These are phyloP conservation scores for Penaeus indicus DNA, from an alignment of 1,140 invertebrate genomes.

Conservation along the genomic window DNA sequence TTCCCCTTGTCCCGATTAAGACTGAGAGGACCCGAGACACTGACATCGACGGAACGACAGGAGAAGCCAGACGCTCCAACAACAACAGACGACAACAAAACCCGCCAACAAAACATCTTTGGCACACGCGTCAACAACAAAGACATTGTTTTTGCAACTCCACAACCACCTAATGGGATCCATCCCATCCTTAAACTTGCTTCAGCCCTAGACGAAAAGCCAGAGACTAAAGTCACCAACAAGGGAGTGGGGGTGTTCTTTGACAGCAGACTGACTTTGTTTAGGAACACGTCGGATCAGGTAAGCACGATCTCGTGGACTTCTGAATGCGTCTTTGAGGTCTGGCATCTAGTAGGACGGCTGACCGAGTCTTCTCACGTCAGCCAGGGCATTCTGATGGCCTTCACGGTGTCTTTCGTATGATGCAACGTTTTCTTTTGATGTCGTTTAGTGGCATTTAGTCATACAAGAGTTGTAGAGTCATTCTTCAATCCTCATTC, in stretches of 20 bases:
- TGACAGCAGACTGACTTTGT: slow-evolving; percentile 50
- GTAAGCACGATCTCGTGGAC: slow-evolving; percentile 2
- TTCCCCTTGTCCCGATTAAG: not conserved
- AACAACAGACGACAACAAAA: slow-evolving; percentile 29
- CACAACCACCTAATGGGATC: slow-evolving; percentile 23
- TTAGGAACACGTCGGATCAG: slow-evolving; percentile 27
- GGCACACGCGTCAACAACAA: slow-evolving; percentile 29
- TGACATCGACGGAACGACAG: not conserved
- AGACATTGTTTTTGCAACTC: slow-evolving; percentile 43
- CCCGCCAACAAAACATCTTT: slow-evolving; percentile 8
- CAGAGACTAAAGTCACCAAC: not conserved
- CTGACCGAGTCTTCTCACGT: too few species aligned
- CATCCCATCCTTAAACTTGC: not conserved
- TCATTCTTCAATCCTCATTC: too few species aligned
- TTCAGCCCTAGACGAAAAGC: slow-evolving; percentile 24
- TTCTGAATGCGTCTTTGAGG: not conserved
- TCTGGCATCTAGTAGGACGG: too few species aligned
- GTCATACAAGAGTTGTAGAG: too few species aligned
- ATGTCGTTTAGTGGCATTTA: too few species aligned
- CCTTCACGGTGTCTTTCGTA: too few species aligned
- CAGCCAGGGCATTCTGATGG: too few species aligned
- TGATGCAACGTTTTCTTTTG: too few species aligned
- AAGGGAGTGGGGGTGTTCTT: slow-evolving; percentile 36
- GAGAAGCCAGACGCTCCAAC: slow-evolving; percentile 7
- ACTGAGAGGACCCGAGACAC: not conserved